phyloP scores from a whole-genome alignment of 2,797 vertebrate species.

The Dryobates pubescens region DNA sequence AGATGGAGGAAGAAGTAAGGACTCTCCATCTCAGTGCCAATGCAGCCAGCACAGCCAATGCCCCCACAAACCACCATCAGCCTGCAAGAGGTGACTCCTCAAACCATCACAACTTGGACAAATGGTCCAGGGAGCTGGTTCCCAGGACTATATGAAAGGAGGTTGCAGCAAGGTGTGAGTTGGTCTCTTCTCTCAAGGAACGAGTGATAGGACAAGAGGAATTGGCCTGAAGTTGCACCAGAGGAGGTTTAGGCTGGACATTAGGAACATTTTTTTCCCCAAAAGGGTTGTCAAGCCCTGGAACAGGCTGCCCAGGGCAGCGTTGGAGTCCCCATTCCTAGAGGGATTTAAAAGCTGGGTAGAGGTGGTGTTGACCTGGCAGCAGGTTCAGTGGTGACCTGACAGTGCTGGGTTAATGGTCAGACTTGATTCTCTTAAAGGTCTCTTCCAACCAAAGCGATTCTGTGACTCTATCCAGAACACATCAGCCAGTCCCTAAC shows the following conservation, averaged over 20 bases:
- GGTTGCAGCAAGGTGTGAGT: neutral
- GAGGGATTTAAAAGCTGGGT: neutral
- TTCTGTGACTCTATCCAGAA: neutral
- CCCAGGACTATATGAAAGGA: neutral
- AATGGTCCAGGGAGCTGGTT: neutral
- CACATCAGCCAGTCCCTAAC: neutral
- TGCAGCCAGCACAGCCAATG: fast-evolving
- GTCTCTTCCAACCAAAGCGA: neutral
- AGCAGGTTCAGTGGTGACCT: neutral
- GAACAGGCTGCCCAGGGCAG: neutral
- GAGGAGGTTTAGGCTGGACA: neutral
- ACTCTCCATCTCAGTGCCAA: fast-evolving
- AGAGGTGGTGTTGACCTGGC: neutral
- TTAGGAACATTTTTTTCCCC: neutral
- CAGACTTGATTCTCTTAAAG: neutral
- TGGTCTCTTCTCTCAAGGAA: neutral
- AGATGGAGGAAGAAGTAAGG: neutral
- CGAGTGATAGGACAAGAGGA: neutral
- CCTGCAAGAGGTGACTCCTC: neutral
- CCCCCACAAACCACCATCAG: neutral
- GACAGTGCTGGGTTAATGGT: neutral
- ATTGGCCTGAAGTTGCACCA: neutral
- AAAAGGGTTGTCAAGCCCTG: neutral
- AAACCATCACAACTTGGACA: neutral
- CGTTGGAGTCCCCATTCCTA: neutral